Base-by-base conservation (phyloP, 2,888 invertebrate genomes). In the Phyllotreta striolata region DNA sequence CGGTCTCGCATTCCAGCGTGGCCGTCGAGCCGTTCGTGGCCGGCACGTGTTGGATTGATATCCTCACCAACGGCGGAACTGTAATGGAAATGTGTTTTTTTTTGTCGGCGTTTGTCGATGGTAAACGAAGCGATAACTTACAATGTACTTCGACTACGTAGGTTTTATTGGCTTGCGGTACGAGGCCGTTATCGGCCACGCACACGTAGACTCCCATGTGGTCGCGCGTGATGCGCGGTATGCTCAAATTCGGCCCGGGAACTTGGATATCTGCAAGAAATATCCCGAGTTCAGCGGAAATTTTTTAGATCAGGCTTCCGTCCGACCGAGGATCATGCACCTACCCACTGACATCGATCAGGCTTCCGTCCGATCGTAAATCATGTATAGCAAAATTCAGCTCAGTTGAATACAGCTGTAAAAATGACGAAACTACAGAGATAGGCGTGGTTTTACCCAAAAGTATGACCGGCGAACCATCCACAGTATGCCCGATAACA, bases 71-170 rank as follows among this genome's bases (percentile, higher is more conserved):
- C 0, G 95, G 95, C 52, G 92, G 87, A 82, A 95, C 95, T 95
- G 52, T 12, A 41, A 10, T 6, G 7, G 13, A 12, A n/a, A n/a
- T n/a, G n/a, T n/a, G n/a, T n/a, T n/a, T 12, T 12, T 35, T 49
- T 14, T 13, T 9, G 4, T 44, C 9, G 44, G 10, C 12, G 9
- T 5, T n/a, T 41, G 9, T 6, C 12, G 10, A 9, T 10, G 44
- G 44, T 14, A 44, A 37, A 39, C 1, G n/a, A 2, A 34, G 44
- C 4, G 37, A 38, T 59, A 63, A 88, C 93, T 91, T 82, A 96
- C 96, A 96, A 76, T 93, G 91, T 6, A 96, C 93, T 81, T 94
- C 92, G n/a, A 96, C 87, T 60, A 88, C 86, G 69, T 92, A 93
- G 9, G 89, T 90, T 78, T 91, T 90, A 79, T 89, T 91, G 24